A percentile compares a stretch with the other conserved stretches of the same genome.
Conservation (phyloP, 2,888 invertebrate genomes). For the Scelioninae gen. 1 region DNA sequence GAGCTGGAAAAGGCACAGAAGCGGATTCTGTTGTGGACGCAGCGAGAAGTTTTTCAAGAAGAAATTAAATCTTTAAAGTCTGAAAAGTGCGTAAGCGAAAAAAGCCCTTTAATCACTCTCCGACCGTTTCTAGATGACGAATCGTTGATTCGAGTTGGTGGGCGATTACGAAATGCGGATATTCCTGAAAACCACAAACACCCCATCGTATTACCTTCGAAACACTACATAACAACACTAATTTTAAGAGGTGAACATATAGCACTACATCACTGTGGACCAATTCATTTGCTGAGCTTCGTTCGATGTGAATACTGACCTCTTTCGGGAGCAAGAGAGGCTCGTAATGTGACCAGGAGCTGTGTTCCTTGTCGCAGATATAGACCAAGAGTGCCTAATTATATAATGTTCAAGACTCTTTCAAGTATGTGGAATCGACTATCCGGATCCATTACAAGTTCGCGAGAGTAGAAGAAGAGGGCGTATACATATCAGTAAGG, state of each 20-base stretch:
- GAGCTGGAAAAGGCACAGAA: background rate
- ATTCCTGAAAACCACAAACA: background rate
- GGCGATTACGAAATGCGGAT: background rate
- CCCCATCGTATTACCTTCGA: constrained; percentile 11
- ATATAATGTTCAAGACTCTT: constrained; percentile 50
- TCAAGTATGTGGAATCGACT: constrained; percentile 17
- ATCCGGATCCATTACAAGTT: constrained; percentile 68
- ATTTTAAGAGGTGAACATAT: constrained; percentile 27
- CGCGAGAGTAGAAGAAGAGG: constrained; percentile 49
- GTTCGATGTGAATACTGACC: constrained; percentile 25
- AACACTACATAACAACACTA: constrained; percentile 30
- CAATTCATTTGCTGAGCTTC: constrained; percentile 11
- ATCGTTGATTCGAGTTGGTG: constrained; percentile 9
- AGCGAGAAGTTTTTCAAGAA: constrained; percentile 4
- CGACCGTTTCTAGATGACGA: constrained; percentile 12
- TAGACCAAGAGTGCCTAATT: constrained; percentile 33
- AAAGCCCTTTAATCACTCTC: background rate
- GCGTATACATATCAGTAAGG: constrained; percentile 52
- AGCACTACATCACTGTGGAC: constrained; percentile 10
- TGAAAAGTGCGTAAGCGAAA: background rate
- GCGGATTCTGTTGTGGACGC: background rate
- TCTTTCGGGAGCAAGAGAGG: constrained; percentile 28
- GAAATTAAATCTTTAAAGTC: constrained; percentile 1
- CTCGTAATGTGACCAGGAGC: constrained; percentile 14
- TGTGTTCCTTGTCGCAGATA: constrained; percentile 55